Evolutionary conservation across 2,888 invertebrate species (phyloP).

Genomic region (Platerodrilus igneus): DNA sequence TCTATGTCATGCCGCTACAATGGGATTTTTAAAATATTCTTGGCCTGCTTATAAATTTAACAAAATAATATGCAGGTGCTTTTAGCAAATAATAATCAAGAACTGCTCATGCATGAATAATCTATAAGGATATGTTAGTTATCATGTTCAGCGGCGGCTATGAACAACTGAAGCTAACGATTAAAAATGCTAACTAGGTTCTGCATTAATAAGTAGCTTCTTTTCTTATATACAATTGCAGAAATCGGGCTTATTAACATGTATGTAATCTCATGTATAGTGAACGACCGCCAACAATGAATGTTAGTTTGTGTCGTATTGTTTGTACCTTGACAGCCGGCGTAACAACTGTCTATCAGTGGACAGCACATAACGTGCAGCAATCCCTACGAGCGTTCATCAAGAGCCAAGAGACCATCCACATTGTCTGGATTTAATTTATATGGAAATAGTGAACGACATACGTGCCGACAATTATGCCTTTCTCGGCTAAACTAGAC

Average conservation of each 20-base stretch:
- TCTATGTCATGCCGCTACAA: no score
- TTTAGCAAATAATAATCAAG: no score
- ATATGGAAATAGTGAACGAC: conserved; percentile 28
- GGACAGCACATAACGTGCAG: conserved; percentile 22
- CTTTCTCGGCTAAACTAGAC: conserved; percentile 40
- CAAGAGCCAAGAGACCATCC: conserved; percentile 23
- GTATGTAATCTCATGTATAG: conserved; percentile 16
- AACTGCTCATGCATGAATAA: no score
- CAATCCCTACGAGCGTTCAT: conserved; percentile 21
- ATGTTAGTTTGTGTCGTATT: conserved; percentile 20
- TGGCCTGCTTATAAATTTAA: no score
- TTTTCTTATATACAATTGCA: conserved; percentile 5
- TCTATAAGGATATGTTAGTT: no score
- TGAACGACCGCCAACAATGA: conserved; percentile 19
- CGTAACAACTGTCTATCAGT: conserved; percentile 22
- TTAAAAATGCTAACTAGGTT: no score
- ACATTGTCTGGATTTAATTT: conserved; percentile 28
- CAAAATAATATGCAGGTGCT: no score
- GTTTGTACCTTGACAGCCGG: conserved; percentile 21
- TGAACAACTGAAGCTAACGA: no score
- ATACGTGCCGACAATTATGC: conserved; percentile 35
- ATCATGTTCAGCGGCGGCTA: no score
- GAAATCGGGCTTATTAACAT: conserved; percentile 9
- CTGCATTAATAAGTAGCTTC: conserved; percentile 5
- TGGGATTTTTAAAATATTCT: no score